Conservation (phyloP, 2,888 invertebrate genomes). For the Salticus scenicus region DNA sequence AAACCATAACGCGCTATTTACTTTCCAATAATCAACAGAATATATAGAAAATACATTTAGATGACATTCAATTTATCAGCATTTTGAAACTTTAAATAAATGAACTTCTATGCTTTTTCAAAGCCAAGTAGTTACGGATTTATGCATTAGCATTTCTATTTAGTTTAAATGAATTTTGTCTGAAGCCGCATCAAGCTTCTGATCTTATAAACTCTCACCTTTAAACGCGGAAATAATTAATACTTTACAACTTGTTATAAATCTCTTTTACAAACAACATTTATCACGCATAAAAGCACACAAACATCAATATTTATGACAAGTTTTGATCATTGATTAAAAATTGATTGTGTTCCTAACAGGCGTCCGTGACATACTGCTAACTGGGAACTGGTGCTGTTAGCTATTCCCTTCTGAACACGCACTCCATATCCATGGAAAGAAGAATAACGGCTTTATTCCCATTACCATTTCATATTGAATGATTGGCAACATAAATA, state of each 20-base stretch:
- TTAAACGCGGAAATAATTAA: neutral
- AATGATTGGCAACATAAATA: slow-evolving; percentile 1
- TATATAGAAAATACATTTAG: too few species aligned
- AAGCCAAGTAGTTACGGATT: too few species aligned
- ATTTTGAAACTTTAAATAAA: too few species aligned
- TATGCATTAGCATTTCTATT: too few species aligned
- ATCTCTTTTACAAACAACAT: neutral
- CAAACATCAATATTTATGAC: neutral
- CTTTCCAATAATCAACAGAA: too few species aligned
- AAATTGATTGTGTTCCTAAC: neutral
- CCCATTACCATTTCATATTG: neutral
- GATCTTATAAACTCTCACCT: too few species aligned
- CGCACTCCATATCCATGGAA: neutral
- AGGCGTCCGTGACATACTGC: neutral
- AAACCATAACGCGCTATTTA: too few species aligned
- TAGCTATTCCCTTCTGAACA: neutral
- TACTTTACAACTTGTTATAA: neutral
- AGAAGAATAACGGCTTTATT: slow-evolving; percentile 3
- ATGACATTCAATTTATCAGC: too few species aligned
- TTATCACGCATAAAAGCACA: neutral
- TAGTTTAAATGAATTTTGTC: too few species aligned
- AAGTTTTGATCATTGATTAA: neutral
- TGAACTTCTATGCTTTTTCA: too few species aligned
- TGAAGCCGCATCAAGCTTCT: too few species aligned
- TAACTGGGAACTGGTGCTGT: neutral